Evolutionary conservation across 2,113 vertebrate genomes (phyloP).

Genomic region (Zingel zingel): DNA sequence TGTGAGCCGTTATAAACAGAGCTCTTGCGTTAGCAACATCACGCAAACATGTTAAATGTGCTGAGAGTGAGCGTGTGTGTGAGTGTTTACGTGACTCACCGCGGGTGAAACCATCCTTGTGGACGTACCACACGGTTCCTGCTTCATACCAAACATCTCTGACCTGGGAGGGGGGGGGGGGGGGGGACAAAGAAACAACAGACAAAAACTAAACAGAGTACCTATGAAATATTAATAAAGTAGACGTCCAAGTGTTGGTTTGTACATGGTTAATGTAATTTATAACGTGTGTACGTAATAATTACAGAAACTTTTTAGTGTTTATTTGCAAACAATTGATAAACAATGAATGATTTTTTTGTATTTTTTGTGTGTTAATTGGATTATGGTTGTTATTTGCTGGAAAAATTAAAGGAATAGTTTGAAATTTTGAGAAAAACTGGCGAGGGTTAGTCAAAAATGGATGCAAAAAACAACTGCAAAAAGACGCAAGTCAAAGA

Average conservation of each 20-base stretch:
- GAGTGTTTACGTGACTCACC: slow-evolving; percentile 82
- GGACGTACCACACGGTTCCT: slow-evolving; percentile 91
- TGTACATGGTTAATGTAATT: background rate
- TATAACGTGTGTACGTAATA: background rate
- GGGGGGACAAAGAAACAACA: background rate
- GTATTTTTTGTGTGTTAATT: too few relatives aligned
- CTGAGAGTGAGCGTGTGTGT: background rate
- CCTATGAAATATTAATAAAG: background rate
- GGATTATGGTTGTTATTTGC: background rate
- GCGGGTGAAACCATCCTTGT: slow-evolving; percentile 87
- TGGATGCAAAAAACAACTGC: too few relatives aligned
- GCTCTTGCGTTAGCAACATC: too few relatives aligned
- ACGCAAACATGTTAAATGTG: too few relatives aligned
- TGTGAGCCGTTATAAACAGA: too few relatives aligned
- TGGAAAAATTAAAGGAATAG: background rate
- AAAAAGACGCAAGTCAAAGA: too few relatives aligned
- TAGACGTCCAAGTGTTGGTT: too few relatives aligned
- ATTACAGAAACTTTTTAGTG: background rate
- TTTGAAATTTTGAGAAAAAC: background rate
- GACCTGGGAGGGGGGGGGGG: slow-evolving; percentile 45
- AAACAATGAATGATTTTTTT: background rate
- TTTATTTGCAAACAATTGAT: background rate
- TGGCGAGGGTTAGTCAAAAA: too few relatives aligned
- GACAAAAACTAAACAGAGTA: background rate
- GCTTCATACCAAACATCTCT: slow-evolving; percentile 92